These are phyloP conservation scores for Dipodomys ordii DNA, from an alignment of 2,113 vertebrate genomes.

Conservation along the genomic window DNA sequence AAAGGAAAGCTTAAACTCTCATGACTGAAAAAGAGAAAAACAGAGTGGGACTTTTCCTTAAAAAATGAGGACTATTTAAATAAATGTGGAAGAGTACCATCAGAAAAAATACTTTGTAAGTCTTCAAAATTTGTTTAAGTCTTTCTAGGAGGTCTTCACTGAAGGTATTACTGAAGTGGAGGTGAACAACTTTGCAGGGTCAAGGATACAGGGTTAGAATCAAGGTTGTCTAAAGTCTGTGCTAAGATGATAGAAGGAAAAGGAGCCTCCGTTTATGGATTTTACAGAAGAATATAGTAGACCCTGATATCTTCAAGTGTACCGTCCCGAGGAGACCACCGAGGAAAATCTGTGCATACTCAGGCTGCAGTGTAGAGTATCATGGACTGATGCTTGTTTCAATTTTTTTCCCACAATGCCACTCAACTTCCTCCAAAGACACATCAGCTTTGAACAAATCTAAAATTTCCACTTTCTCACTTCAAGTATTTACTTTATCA, in stretches of 20 bases:
- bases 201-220: not conserved
- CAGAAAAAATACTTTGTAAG: not conserved
- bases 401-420: too few relatives aligned
- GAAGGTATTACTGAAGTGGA: not conserved
- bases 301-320: too few relatives aligned
- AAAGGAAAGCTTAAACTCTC: constrained; percentile 26
- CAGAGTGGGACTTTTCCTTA: not conserved
- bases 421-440: too few relatives aligned
- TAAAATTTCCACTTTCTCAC: too few relatives aligned
- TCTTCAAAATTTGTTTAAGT: not conserved
- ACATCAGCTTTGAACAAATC: too few relatives aligned
- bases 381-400: too few relatives aligned
- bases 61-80: not conserved
- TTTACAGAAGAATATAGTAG: not conserved
- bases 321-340: too few relatives aligned
- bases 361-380: too few relatives aligned
- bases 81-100: not conserved
- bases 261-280: not conserved
- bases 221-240: not conserved
- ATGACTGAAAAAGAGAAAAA: not conserved
- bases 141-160: not conserved
- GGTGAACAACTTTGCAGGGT: not conserved
- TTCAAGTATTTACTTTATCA: too few relatives aligned
- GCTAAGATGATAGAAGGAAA: not conserved
- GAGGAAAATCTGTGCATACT: too few relatives aligned